Evolutionary conservation across 2,113 vertebrate genomes (phyloP).

Genomic region (Notothenia coriiceps): DNA sequence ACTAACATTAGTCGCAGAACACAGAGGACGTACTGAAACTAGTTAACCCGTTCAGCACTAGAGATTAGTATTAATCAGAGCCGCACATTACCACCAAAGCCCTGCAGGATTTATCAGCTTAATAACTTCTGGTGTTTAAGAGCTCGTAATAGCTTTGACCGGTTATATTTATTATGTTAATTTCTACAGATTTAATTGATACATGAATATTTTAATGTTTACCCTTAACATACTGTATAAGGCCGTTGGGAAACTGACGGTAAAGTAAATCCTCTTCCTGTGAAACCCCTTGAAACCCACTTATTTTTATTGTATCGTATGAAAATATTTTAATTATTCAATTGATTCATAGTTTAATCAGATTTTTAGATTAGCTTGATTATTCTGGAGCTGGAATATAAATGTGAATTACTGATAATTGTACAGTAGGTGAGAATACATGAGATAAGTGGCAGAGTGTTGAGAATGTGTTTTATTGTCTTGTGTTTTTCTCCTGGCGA

Average conservation of each 20-base stretch:
- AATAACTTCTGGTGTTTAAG: constrained; percentile 67
- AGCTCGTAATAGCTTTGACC: constrained; percentile 72
- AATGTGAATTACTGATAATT: constrained; percentile 49
- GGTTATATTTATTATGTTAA: constrained; percentile 81
- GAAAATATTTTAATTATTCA: constrained; percentile 73
- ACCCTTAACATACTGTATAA: constrained; percentile 54
- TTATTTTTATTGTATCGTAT: constrained; percentile 52
- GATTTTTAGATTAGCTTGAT: constrained; percentile 69
- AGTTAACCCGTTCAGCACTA: background rate
- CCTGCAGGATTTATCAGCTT: constrained; percentile 75
- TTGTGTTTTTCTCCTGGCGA: constrained; percentile 11
- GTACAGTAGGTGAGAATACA: constrained; percentile 37
- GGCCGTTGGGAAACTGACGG: constrained; percentile 51
- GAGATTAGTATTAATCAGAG: constrained; percentile 29
- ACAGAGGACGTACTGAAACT: background rate
- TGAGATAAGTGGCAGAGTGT: constrained; percentile 12
- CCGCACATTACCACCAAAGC: constrained; percentile 42
- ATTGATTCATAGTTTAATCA: constrained; percentile 60
- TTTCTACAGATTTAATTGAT: constrained; percentile 78
- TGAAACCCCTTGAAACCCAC: constrained; percentile 36
- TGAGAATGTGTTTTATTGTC: background rate
- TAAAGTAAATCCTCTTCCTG: constrained; percentile 49
- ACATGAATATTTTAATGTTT: constrained; percentile 84
- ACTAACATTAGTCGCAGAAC: background rate
- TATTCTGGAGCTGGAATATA: constrained; percentile 53